These are phyloP conservation scores for Argynnis bischoffii DNA, from an alignment of 2,888 invertebrate species.

Conservation along the genomic window DNA sequence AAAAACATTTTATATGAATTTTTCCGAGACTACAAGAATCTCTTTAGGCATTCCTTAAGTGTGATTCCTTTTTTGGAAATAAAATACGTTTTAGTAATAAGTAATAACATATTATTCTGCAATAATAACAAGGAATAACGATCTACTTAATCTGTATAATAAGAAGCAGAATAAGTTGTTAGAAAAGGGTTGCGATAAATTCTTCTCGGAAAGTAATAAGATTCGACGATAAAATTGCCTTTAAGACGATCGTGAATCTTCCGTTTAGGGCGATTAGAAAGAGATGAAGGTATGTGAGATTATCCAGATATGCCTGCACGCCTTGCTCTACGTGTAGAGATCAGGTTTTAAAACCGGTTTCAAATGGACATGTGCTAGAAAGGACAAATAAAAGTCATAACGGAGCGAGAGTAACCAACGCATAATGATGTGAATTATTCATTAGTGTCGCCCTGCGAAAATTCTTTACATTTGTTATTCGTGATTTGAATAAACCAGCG, in stretches of 20 bases:
- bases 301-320: constrained; percentile 61
- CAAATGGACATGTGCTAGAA: constrained; percentile 52
- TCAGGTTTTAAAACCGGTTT: constrained; percentile 57
- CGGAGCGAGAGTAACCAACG: constrained; percentile 59
- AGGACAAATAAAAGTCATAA: constrained; percentile 74
- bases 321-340: constrained; percentile 54
- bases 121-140: neutral
- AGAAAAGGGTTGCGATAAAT: constrained; percentile 68
- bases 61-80: too few species aligned
- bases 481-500: constrained; percentile 40
- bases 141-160: constrained; percentile 14
- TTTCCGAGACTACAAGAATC: too few species aligned
- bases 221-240: constrained; percentile 70
- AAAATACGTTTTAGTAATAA: too few species aligned
- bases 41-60: too few species aligned
- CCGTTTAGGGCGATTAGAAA: constrained; percentile 67
- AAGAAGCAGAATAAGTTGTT: constrained; percentile 51
- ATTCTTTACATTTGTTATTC: constrained; percentile 41
- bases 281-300: constrained; percentile 65
- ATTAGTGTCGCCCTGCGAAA: constrained; percentile 55
- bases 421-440: constrained; percentile 64
- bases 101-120: too few species aligned
- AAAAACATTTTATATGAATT: too few species aligned
- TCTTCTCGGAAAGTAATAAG: constrained; percentile 69
- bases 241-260: constrained; percentile 67